Conservation (phyloP, 2,113 vertebrate species). For the Struthio camelus region DNA sequence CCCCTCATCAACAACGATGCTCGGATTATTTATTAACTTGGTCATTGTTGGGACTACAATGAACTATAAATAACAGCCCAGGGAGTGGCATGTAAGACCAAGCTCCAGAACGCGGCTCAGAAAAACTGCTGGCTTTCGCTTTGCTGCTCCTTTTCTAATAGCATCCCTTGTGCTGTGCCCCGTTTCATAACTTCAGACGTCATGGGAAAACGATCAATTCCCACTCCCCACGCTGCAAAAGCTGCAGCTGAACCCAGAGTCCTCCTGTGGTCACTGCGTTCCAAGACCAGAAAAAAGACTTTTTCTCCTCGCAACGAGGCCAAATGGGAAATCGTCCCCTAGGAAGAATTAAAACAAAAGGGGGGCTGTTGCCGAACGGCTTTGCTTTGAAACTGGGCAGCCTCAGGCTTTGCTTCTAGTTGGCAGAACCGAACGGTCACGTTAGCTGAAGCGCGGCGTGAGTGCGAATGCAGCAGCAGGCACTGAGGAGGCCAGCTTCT, state of each 20-base stretch:
- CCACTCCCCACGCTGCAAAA: background rate
- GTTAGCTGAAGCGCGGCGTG: background rate
- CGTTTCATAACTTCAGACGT: accelerated
- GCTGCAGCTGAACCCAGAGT: background rate
- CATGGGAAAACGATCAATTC: background rate
- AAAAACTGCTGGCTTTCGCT: background rate
- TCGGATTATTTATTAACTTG: background rate
- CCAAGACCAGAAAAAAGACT: background rate
- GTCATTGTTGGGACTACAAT: background rate
- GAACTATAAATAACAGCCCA: background rate
- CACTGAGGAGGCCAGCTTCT: background rate
- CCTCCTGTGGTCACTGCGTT: background rate
- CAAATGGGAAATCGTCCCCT: background rate
- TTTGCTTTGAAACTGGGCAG: background rate
- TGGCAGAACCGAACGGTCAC: background rate
- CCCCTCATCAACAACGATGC: accelerated
- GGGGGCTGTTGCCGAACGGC: background rate
- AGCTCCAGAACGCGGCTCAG: background rate
- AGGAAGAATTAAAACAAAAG: background rate
- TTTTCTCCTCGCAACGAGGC: background rate
- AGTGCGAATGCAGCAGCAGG: accelerated
- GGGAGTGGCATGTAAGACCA: background rate
- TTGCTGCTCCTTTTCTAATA: background rate
- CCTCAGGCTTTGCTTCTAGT: background rate
- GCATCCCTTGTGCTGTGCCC: background rate